Evolutionary conservation across 2,113 vertebrate genomes (phyloP).

Genomic region (Circaetus cinerascens): DNA sequence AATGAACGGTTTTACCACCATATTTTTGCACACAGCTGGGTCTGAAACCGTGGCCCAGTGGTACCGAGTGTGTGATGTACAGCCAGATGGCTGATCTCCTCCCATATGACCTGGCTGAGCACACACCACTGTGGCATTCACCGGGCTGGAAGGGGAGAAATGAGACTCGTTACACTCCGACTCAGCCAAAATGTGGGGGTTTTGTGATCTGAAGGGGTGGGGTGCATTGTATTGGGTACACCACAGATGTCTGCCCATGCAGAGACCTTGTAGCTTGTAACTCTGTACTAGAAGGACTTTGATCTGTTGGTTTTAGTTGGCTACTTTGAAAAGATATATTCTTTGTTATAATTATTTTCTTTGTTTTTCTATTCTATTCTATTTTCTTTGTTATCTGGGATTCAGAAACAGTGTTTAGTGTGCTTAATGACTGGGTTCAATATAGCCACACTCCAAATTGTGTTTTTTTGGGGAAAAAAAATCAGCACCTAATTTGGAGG

Average conservation of each 20-base stretch:
- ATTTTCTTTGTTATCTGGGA: not conserved
- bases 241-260: not conserved
- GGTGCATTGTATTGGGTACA: not conserved
- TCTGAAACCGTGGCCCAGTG: not conserved
- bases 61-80: not conserved
- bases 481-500: not conserved
- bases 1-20: not conserved
- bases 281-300: not conserved
- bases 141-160: not conserved
- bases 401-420: not conserved
- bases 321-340: not conserved
- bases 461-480: fast-evolving
- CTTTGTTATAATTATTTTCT: not conserved
- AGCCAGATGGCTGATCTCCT: not conserved
- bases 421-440: not conserved
- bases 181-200: not conserved
- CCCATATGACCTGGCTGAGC: fast-evolving
- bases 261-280: not conserved
- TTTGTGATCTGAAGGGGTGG: not conserved
- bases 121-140: too few relatives aligned
- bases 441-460: not conserved
- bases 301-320: not conserved
- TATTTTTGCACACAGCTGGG: not conserved
- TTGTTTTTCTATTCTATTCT: not conserved
- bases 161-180: not conserved